phyloP scores from a whole-genome alignment of 53 echinoderm and acorn worm species.

The Actinopyga echinites region DNA sequence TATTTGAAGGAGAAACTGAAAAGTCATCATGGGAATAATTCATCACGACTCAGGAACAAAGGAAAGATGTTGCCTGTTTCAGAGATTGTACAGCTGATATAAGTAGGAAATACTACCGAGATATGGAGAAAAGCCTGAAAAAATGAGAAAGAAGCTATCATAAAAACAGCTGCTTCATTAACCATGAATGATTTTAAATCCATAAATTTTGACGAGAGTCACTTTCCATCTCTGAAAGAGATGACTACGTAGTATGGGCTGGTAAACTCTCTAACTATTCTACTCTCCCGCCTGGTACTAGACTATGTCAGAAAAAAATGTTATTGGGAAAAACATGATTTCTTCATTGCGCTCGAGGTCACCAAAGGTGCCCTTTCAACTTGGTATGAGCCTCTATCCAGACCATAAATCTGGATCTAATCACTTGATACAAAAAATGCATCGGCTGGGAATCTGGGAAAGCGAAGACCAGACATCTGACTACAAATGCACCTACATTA shows the following conservation, averaged over 20 bases:
- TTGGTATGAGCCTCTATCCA: slow-evolving; percentile 52
- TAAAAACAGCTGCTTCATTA: slow-evolving; percentile 66
- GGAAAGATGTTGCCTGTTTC: slow-evolving; percentile 64
- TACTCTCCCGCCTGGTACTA: slow-evolving; percentile 54
- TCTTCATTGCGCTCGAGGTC: slow-evolving; percentile 65
- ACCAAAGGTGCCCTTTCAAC: slow-evolving; percentile 64
- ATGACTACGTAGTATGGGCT: slow-evolving; percentile 60
- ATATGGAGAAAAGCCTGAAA: not conserved
- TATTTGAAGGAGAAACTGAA: slow-evolving; percentile 26
- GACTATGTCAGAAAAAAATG: slow-evolving; percentile 40
- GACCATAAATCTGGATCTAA: slow-evolving; percentile 72
- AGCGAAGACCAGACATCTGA: slow-evolving; percentile 57
- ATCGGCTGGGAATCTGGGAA: slow-evolving; percentile 66
- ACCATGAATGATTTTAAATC: slow-evolving; percentile 62
- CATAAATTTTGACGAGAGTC: slow-evolving; percentile 57
- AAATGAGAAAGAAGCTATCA: slow-evolving; percentile 52
- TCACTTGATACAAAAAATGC: slow-evolving; percentile 53
- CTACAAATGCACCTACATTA: slow-evolving; percentile 71
- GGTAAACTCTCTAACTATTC: slow-evolving; percentile 56
- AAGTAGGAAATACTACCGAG: slow-evolving; percentile 44
- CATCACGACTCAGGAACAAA: slow-evolving; percentile 47
- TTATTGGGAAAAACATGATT: slow-evolving; percentile 61
- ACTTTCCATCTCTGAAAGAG: slow-evolving; percentile 67
- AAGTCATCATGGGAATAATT: slow-evolving; percentile 58
- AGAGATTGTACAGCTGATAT: slow-evolving; percentile 54